Evolutionary conservation across 2,113 vertebrate species (phyloP).

Genomic region (Microtus richardsoni): DNA sequence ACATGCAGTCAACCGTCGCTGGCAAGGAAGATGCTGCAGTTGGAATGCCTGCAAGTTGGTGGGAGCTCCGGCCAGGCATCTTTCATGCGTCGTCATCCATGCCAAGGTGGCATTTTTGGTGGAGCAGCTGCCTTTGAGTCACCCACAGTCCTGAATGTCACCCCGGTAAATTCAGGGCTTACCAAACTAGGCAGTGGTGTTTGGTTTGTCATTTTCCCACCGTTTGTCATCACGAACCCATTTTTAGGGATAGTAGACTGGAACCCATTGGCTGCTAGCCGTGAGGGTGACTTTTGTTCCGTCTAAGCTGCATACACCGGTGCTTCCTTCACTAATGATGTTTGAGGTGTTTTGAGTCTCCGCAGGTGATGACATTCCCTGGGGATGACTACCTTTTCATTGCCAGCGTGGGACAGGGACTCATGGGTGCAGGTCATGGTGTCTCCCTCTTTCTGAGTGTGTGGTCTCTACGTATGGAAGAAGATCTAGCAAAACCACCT

Average conservation of each 20-base stretch:
- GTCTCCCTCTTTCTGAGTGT: background rate
- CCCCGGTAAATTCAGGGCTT: background rate
- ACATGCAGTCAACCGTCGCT: background rate
- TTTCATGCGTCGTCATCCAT: background rate
- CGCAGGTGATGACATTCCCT: background rate
- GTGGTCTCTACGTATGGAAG: background rate
- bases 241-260: background rate
- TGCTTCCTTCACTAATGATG: background rate
- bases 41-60: background rate
- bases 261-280: background rate
- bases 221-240: too few relatives aligned
- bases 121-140: background rate
- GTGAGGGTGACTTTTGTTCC: background rate
- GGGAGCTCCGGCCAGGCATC: background rate
- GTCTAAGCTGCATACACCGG: fast-evolving
- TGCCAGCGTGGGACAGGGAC: background rate
- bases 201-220: background rate
- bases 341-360: background rate
- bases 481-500: background rate
- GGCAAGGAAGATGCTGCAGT: background rate
- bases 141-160: background rate
- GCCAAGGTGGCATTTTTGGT: background rate
- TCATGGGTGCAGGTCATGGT: too few relatives aligned
- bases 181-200: background rate
- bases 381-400: background rate